Conservation (phyloP, 2,888 invertebrate species). For the Monoplex corrugatus region DNA sequence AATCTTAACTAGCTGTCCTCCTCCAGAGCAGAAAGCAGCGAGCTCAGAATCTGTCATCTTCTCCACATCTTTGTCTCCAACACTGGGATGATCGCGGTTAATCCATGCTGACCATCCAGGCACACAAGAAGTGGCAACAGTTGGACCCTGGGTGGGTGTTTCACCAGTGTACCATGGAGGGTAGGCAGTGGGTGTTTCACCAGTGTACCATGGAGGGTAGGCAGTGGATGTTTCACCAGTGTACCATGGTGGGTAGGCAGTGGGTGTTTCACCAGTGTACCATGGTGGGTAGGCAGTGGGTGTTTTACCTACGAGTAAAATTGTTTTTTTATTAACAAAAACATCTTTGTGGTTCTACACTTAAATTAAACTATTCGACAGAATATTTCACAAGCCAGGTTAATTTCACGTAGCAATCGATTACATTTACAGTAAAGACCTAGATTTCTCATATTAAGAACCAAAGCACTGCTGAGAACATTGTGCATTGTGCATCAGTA, state of each 20-base stretch:
- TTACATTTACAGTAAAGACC: too few relatives aligned
- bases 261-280: constrained; percentile 85
- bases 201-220: background rate
- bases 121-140: constrained; percentile 47
- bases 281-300: constrained; percentile 84
- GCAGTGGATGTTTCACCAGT: constrained; percentile 57
- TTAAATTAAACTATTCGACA: too few relatives aligned
- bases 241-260: constrained; percentile 67
- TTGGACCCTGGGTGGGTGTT: constrained; percentile 61
- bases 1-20: constrained; percentile 67
- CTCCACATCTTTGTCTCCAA: constrained; percentile 69
- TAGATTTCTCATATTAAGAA: too few relatives aligned
- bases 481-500: too few relatives aligned
- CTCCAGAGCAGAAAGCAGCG: constrained; percentile 66
- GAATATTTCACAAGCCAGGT: too few relatives aligned
- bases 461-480: too few relatives aligned
- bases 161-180: background rate
- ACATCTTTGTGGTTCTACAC: too few relatives aligned
- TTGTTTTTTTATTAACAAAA: too few relatives aligned
- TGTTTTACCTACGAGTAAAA: too few relatives aligned
- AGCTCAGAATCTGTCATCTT: constrained; percentile 64
- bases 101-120: constrained; percentile 53
- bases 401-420: too few relatives aligned
- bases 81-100: constrained; percentile 63
- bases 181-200: background rate